A percentile compares a stretch with the other conserved stretches of the same genome.
These are phyloP conservation scores for Hydrotaea cyrtoneurina DNA, from an alignment of 2,888 invertebrate genomes.

Conservation along the genomic window DNA sequence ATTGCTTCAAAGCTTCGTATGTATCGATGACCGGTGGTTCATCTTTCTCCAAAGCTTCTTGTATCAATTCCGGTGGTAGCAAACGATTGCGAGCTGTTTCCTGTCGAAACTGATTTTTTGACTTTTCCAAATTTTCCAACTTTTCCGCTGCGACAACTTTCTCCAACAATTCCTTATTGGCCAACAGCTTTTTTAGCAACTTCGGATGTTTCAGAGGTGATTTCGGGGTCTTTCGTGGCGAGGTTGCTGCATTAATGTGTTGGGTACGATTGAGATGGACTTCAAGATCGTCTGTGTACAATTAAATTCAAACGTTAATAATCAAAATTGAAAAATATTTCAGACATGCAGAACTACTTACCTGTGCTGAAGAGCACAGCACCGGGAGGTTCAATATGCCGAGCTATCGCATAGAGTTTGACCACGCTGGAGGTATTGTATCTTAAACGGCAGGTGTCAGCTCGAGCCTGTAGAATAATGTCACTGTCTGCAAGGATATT, in stretches of 20 bases:
- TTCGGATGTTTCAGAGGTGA: constrained; percentile 80
- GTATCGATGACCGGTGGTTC: constrained; percentile 52
- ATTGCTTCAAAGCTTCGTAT: constrained; percentile 62
- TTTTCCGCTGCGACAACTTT: constrained; percentile 71
- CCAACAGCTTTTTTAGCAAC: constrained; percentile 78
- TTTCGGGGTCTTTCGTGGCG: constrained; percentile 71
- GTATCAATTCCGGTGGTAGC: constrained; percentile 68
- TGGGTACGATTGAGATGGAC: constrained; percentile 79
- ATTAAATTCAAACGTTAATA: no score
- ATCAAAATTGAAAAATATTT: no score
- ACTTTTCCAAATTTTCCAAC: constrained; percentile 59
- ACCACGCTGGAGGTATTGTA: constrained; percentile 87
- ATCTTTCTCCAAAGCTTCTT: constrained; percentile 73
- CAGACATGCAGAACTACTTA: no score
- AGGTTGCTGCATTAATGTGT: constrained; percentile 72
- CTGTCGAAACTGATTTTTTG: constrained; percentile 63
- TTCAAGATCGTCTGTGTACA: constrained; percentile 78
- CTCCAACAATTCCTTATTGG: constrained; percentile 75
- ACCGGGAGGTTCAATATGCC: constrained; percentile 87
- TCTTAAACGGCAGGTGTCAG: constrained; percentile 86
- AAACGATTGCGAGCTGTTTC: constrained; percentile 70
- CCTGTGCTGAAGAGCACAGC: constrained; percentile 87
- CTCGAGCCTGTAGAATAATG: constrained; percentile 80
- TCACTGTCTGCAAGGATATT: constrained; percentile 76
- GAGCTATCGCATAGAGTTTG: constrained; percentile 84